phyloP scores from a whole-genome alignment of 2,888 invertebrate genomes.

The Phalera bucephala region DNA sequence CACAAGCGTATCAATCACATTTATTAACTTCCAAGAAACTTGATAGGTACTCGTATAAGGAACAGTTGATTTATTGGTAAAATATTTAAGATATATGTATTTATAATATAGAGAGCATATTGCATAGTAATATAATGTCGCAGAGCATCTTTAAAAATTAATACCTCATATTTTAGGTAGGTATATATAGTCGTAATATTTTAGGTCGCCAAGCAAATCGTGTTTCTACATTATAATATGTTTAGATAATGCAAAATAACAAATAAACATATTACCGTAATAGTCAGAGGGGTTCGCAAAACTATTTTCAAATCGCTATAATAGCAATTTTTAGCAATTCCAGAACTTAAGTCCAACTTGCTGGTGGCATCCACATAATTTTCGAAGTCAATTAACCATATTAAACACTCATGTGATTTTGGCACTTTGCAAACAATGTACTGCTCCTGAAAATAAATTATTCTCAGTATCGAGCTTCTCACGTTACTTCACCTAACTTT shows the following conservation, averaged over 20 bases:
- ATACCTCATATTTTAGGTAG: background rate
- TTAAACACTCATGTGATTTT: conserved; percentile 39
- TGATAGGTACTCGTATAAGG: conserved; percentile 3
- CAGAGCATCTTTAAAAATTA: conserved; percentile 10
- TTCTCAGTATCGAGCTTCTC: conserved; percentile 6
- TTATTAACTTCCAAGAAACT: conserved; percentile 5
- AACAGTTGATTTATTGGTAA: conserved; percentile 2
- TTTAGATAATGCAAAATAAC: background rate
- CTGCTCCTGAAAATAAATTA: conserved; percentile 27
- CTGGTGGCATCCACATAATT: conserved; percentile 19
- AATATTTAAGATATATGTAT: conserved; percentile 15
- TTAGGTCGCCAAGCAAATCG: conserved; percentile 7
- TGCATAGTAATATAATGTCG: no score
- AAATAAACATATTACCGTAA: conserved; percentile 31
- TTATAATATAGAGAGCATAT: background rate
- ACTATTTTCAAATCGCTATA: conserved; percentile 34
- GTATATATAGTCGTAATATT: no score
- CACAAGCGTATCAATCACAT: conserved; percentile 14
- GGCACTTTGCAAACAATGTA: conserved; percentile 49
- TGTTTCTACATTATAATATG: background rate
- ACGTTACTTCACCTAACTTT: background rate
- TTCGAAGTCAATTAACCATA: conserved; percentile 37
- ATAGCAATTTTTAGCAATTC: conserved; percentile 39
- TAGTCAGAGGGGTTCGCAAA: conserved; percentile 19
- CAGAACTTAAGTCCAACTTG: conserved; percentile 22